Evolutionary conservation across 2,888 invertebrate genomes (phyloP), one percentile per base, ranked within the genome.

Genomic region (Hyposoter dolosus): DNA sequence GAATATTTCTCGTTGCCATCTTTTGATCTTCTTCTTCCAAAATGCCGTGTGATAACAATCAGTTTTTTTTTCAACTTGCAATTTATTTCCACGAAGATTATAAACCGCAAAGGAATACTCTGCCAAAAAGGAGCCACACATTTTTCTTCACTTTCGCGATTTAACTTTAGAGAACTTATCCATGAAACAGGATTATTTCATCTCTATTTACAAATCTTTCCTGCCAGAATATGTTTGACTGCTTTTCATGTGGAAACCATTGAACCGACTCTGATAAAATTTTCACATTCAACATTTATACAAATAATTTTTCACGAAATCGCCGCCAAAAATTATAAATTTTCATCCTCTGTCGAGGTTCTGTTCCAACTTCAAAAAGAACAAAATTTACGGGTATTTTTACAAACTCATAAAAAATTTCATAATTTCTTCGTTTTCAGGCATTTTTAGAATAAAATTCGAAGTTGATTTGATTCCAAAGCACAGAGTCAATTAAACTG

Each of bases 1-100:
- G 66, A 35, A 81, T 81, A 76, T 80, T 84, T 75, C 35, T 80
- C 47, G 28, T 63, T 53, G 45, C 69, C 32, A 35, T 63, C 60
- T 69, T 45, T 28, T 12, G 15, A 71, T 76, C 63, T 43, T 17
- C 35, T 65, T 63, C 12, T 40, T 17, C 17, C 63, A 74, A 56
- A 47, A 50, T 28, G 19, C 35, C 50, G 17, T 32, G 56, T 28
- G 71, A 76, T 76, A 83, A 76, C 71, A 66, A 83, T 83, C 50
- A 75, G 65, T 84, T 60, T 63, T 63, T 65, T 76, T 40, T 63
- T 76, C 12, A n/a, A 12, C 32, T 2, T 3, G 15, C 76, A 50
- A 66, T 77, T 77, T 77, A 77, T 76, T 76, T 65, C 45, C 45
- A 43, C 60, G 60, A 17, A 15, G 43, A 17, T 56, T 10, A 43